Conservation (phyloP, 1,140 invertebrate genomes). For the Phocides pigmalion region DNA sequence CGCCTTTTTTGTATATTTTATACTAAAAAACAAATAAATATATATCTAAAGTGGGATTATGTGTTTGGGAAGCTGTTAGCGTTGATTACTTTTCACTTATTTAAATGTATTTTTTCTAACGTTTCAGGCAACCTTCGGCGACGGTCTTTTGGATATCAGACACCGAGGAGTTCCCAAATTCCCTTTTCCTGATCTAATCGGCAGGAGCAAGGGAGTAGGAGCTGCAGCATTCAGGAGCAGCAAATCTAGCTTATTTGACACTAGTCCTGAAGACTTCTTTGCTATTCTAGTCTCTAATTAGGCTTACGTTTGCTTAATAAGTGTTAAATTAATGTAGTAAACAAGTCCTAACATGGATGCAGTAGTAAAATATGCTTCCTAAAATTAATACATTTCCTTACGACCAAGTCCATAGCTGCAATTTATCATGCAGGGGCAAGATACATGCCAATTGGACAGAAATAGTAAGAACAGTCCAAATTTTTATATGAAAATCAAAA, state of each 20-base stretch:
- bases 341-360: too few relatives aligned
- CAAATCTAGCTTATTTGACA: constrained; percentile 16
- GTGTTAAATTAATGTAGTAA: constrained; percentile 4
- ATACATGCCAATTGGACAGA: too few relatives aligned
- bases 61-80: too few relatives aligned
- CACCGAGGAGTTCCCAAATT: constrained; percentile 68
- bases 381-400: too few relatives aligned
- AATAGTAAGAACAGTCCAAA: too few relatives aligned
- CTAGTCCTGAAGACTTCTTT: constrained; percentile 59
- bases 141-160: constrained; percentile 62
- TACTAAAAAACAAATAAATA: too few relatives aligned
- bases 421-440: too few relatives aligned
- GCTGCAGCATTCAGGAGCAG: constrained; percentile 56
- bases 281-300: constrained; percentile 63
- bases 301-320: background rate
- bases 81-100: too few relatives aligned
- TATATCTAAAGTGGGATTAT: too few relatives aligned
- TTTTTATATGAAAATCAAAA: too few relatives aligned
- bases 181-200: constrained; percentile 54
- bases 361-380: background rate
- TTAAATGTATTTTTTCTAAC: background rate
- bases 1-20: too few relatives aligned
- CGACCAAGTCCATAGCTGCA: too few relatives aligned
- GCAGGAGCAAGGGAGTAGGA: constrained; percentile 60
- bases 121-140: constrained; percentile 62